A percentile compares a stretch with the other conserved stretches of the same genome.
Evolutionary conservation across 2,797 vertebrate species (phyloP).

Genomic region (Lacerta viridis): DNA sequence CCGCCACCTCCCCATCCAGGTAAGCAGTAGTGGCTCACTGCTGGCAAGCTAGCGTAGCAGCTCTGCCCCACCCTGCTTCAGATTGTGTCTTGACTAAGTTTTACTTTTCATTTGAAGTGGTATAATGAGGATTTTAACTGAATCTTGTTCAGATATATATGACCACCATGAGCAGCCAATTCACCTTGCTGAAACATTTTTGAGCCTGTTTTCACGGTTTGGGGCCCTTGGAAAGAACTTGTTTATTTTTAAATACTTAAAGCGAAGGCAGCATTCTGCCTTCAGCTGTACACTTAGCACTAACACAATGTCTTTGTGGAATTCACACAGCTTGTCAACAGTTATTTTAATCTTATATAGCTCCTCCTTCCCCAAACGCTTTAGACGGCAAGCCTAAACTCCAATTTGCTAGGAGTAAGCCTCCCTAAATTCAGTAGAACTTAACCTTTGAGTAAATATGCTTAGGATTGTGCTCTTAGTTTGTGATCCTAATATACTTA

Average conservation of each 20-base stretch:
- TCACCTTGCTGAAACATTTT: background rate
- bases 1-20: too few relatives aligned
- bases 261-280: background rate
- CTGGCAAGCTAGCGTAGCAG: too few relatives aligned
- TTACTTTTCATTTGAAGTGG: too few relatives aligned
- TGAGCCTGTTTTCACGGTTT: background rate
- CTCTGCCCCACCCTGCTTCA: too few relatives aligned
- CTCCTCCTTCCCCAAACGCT: background rate
- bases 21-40: too few relatives aligned
- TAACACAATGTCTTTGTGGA: background rate
- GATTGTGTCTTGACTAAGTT: too few relatives aligned
- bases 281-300: background rate
- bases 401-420: background rate
- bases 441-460: too few relatives aligned
- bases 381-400: background rate
- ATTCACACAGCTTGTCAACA: background rate
- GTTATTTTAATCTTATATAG: conserved; percentile 5
- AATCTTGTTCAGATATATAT: too few relatives aligned
- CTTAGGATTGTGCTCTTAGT: background rate
- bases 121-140: too few relatives aligned
- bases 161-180: background rate
- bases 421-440: too few relatives aligned
- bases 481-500: background rate
- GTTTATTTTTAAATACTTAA: background rate
- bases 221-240: background rate